phyloP scores from a whole-genome alignment of 2,797 vertebrate species.

The Cyprinella venusta region DNA sequence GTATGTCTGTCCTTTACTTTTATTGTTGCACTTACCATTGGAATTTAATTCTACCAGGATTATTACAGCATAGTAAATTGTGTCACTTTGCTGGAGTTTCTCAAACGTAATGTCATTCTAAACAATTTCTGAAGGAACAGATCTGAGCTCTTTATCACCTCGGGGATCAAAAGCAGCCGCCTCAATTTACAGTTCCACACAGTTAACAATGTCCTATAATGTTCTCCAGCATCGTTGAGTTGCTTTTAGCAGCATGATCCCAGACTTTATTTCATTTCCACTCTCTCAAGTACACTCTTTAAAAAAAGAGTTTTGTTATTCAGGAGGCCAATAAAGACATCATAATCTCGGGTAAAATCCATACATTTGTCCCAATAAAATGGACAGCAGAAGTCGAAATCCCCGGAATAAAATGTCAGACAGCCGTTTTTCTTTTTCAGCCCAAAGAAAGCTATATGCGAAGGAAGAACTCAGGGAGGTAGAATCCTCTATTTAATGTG shows the following conservation, averaged over 20 bases:
- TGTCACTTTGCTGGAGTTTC: conserved; percentile 30
- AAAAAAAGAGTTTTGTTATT: conserved; percentile 24
- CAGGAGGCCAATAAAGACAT: neutral
- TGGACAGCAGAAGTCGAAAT: conserved; percentile 9
- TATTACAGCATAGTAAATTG: conserved; percentile 34
- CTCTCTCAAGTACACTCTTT: conserved; percentile 34
- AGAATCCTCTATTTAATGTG: conserved; percentile 44
- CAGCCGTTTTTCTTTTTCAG: neutral
- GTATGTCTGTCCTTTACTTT: conserved; percentile 17
- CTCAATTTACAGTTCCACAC: conserved; percentile 71
- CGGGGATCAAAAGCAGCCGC: conserved; percentile 69
- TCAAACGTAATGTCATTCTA: conserved; percentile 42
- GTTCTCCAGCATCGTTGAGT: conserved; percentile 63
- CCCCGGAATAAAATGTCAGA: neutral
- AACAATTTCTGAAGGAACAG: conserved; percentile 56
- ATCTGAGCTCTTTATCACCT: conserved; percentile 64
- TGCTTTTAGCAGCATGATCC: conserved; percentile 37
- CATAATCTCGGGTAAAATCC: neutral
- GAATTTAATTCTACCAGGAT: conserved; percentile 28
- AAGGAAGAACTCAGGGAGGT: conserved; percentile 39
- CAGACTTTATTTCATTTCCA: conserved; percentile 1
- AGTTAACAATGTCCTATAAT: conserved; percentile 62
- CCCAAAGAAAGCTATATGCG: neutral
- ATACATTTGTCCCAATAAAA: conserved; percentile 5
- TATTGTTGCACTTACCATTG: conserved; percentile 6